Base-by-base conservation (phyloP, 2,888 invertebrate genomes). In the Hyppa rectilinea region DNA sequence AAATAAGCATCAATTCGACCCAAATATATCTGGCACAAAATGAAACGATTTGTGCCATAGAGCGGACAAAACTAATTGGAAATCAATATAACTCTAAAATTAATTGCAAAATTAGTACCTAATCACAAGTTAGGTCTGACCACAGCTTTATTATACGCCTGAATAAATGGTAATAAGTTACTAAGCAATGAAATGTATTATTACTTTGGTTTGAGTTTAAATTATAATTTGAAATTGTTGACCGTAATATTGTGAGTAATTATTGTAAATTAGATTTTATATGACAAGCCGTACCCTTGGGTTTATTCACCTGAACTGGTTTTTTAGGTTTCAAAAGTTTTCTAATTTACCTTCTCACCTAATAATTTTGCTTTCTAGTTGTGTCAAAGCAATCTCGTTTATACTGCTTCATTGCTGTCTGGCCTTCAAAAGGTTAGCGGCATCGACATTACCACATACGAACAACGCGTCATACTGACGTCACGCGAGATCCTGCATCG, bases 211-310 rank as follows among this genome's bases (percentile, higher is more conserved):
- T 47, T 0, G n/a, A 65, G 29, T 60, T 64, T 43, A 9, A 34
- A 55, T 75, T 62, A 63, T 64, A 62, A 67, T 79, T 73, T 56
- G 36, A 53, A 65, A 56, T 65, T 34, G 26, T 71, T 71, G 36
- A 60, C 59, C 47, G 61, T 26, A 50, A 34, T 55, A 55, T 34
- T 23, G 10, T 40, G n/a, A 7, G 20, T 40, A 50, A 58, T 79
- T 74, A 63, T 7, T 40, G 4, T 26, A 5, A 49, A 14, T 36
- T 45, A 31, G 12, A n/a, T 66, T 49, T 49, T 43, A 40, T 47
- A 36, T 34, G 17, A 17, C n/a, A 12, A 29, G 45, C 20, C 26
- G 2, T 14, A 2, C 12, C 31, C 14, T n/a, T 2, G 6, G n/a
- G 12, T 17, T 0, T 40, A 3, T 71, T 1, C 34, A 4, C 12